Conservation (phyloP, 1,140 invertebrate species). For the Chionoecetes opilio region DNA sequence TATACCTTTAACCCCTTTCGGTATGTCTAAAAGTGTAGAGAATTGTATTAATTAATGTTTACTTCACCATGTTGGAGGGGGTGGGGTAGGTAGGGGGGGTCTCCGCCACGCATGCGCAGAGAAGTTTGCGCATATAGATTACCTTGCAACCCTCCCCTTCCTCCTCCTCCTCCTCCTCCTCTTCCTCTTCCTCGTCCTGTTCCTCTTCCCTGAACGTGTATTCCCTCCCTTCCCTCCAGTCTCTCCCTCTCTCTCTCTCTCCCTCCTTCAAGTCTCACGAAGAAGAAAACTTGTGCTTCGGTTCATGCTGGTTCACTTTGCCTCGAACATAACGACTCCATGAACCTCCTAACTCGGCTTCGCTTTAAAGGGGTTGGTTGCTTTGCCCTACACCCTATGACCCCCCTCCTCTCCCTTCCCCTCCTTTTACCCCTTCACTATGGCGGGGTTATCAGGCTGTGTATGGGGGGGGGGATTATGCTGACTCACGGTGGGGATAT, state of each 20-base stretch:
- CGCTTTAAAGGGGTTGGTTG: not conserved
- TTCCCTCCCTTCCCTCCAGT: not conserved
- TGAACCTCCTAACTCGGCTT: not conserved
- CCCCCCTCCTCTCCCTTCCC: not conserved
- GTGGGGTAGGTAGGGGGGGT: not conserved
- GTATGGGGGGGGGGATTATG: conserved; percentile 29
- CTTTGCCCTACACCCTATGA: not conserved
- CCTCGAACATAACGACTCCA: not conserved
- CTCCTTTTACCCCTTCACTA: not conserved
- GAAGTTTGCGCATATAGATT: conserved; percentile 58
- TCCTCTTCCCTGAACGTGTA: not conserved
- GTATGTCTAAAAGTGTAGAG: not conserved
- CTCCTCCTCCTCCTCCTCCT: not conserved
- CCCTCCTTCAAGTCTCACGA: not conserved
- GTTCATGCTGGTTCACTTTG: not conserved
- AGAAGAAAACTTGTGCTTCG: not conserved
- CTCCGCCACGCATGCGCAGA: conserved; percentile 35
- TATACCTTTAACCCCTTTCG: not conserved
- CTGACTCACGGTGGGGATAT: not conserved
- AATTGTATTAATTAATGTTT: not conserved
- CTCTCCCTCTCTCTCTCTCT: not conserved
- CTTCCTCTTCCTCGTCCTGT: not conserved
- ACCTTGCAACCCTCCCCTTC: not conserved
- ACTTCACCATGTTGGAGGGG: not conserved
- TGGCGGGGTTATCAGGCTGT: not conserved